A percentile compares a stretch with the other conserved stretches of the same genome.
These are phyloP conservation scores for Arion vulgaris DNA, from an alignment of 1,140 invertebrate genomes.

Conservation along the genomic window DNA sequence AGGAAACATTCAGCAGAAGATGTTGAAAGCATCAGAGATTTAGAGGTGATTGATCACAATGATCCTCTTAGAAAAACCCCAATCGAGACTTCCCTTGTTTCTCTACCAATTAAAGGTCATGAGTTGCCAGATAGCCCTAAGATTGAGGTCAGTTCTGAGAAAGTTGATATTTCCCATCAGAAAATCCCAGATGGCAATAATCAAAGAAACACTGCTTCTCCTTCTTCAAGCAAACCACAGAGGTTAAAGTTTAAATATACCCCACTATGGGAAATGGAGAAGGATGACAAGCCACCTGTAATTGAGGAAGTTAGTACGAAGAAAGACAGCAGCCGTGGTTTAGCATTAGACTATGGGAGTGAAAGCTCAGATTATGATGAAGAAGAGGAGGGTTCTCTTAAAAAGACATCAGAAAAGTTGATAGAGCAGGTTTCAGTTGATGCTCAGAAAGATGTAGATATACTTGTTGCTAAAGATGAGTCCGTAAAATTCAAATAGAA, in stretches of 20 bases:
- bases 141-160: too few relatives aligned
- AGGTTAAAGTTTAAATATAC: constrained; percentile 34
- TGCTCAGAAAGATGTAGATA: not conserved
- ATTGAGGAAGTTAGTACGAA: constrained; percentile 10
- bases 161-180: not conserved
- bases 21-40: too few relatives aligned
- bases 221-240: not conserved
- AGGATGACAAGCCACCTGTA: constrained; percentile 3
- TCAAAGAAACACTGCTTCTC: not conserved
- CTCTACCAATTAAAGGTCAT: too few relatives aligned
- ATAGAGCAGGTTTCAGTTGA: too few relatives aligned
- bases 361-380: constrained; percentile 30
- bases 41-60: too few relatives aligned
- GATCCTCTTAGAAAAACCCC: too few relatives aligned
- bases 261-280: constrained; percentile 38
- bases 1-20: too few relatives aligned
- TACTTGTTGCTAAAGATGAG: not conserved
- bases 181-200: not conserved
- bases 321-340: not conserved
- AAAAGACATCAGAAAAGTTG: not conserved
- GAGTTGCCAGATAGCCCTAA: too few relatives aligned
- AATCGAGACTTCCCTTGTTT: too few relatives aligned
- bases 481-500: too few relatives aligned
- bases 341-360: constrained; percentile 32
- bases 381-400: not conserved